phyloP scores from a whole-genome alignment of 2,888 invertebrate genomes.

The Nomada ferruginata region DNA sequence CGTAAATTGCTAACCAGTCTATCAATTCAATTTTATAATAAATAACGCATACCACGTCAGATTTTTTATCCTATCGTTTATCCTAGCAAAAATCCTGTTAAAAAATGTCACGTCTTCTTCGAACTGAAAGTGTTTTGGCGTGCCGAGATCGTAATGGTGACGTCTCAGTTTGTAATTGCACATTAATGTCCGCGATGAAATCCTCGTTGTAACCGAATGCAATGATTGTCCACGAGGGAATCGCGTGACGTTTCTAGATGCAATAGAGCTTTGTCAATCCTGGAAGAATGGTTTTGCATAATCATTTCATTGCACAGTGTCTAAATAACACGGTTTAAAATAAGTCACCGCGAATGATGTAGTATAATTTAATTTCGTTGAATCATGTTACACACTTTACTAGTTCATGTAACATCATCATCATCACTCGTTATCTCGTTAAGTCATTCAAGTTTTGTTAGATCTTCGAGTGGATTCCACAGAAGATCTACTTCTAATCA shows the following conservation, averaged over 20 bases:
- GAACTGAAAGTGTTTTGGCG: background rate
- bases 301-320: background rate
- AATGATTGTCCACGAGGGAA: background rate
- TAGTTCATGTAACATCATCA: no score
- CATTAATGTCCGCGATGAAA: no score
- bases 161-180: background rate
- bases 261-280: background rate
- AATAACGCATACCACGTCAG: no score
- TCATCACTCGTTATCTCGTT: no score
- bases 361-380: no score
- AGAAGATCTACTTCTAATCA: no score
- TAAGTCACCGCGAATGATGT: background rate
- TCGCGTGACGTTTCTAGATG: background rate
- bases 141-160: background rate
- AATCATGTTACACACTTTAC: background rate
- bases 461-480: no score
- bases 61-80: no score
- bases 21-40: no score
- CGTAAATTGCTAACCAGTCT: no score
- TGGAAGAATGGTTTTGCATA: background rate
- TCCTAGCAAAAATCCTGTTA: no score
- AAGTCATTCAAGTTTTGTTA: no score
- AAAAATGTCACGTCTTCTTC: background rate
- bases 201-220: background rate
- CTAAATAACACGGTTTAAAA: background rate